A percentile compares a stretch with the other conserved stretches of the same genome.
Evolutionary conservation across 2,113 vertebrate genomes (phyloP).

Genomic region (Ursus arctos): DNA sequence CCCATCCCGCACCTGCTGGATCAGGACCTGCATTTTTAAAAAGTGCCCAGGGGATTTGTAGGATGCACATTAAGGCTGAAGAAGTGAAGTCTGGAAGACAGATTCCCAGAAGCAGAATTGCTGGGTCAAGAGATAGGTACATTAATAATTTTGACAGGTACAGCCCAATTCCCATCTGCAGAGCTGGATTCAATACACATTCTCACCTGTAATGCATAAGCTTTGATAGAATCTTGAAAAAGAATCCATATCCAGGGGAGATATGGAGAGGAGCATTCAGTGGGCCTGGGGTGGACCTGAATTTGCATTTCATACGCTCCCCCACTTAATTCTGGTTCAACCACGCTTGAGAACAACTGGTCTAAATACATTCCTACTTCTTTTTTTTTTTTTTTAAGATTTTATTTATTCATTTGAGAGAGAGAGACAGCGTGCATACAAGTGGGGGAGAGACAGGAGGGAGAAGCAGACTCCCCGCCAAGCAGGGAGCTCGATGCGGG

Average conservation of each 20-base stretch:
- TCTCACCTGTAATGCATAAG: neutral
- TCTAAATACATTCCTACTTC: neutral
- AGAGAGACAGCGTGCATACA: too few species aligned
- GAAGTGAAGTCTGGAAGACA: neutral
- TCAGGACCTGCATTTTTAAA: neutral
- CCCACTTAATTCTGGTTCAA: neutral
- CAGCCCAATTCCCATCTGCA: neutral
- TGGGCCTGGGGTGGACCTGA: neutral
- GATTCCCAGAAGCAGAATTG: neutral
- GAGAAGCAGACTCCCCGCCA: too few species aligned
- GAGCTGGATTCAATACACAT: neutral
- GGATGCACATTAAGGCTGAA: neutral
- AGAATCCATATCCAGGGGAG: neutral
- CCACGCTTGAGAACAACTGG: neutral
- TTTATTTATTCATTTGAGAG: too few species aligned
- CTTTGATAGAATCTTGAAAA: neutral
- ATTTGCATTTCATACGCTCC: neutral
- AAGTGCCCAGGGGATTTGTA: neutral
- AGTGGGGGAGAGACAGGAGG: too few species aligned
- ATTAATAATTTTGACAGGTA: neutral
- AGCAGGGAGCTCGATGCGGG: too few species aligned
- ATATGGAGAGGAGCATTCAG: neutral
- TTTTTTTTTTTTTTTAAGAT: too few species aligned
- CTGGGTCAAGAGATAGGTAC: neutral
- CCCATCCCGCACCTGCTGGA: neutral